Evolutionary conservation across 2,888 invertebrate species (phyloP).

Genomic region (Lacanobia wlatinum): DNA sequence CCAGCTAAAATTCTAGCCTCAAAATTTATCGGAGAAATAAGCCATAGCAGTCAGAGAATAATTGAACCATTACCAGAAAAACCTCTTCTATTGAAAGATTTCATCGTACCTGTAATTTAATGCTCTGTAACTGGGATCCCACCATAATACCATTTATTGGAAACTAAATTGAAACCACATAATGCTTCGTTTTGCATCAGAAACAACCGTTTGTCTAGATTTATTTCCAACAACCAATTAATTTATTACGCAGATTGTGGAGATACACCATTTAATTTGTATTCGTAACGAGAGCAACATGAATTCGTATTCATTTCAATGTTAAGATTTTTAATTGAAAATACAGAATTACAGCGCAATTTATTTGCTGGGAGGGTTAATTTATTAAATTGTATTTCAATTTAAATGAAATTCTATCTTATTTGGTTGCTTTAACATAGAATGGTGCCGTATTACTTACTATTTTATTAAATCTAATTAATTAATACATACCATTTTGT

Average conservation of each 20-base stretch:
- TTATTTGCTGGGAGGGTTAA: slow-evolving; percentile 10
- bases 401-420: slow-evolving; percentile 18
- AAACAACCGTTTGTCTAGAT: slow-evolving; percentile 31
- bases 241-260: slow-evolving; percentile 24
- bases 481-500: no score
- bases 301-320: slow-evolving; percentile 31
- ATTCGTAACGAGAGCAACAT: slow-evolving; percentile 22
- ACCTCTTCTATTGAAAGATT: not conserved
- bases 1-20: no score
- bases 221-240: slow-evolving; percentile 12
- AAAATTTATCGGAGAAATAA: no score
- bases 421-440: not conserved
- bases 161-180: slow-evolving; percentile 23
- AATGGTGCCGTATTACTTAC: not conserved
- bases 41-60: not conserved
- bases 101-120: not conserved
- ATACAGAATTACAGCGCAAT: slow-evolving; percentile 18
- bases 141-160: not conserved
- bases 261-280: slow-evolving; percentile 21
- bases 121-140: no score
- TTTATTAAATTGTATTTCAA: slow-evolving; percentile 4
- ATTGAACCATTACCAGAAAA: not conserved
- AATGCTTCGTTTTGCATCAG: slow-evolving; percentile 1
- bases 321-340: slow-evolving; percentile 38
- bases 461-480: not conserved